These are phyloP conservation scores for Drosophila erecta DNA, from an alignment of 1,140 invertebrate species.

Conservation along the genomic window DNA sequence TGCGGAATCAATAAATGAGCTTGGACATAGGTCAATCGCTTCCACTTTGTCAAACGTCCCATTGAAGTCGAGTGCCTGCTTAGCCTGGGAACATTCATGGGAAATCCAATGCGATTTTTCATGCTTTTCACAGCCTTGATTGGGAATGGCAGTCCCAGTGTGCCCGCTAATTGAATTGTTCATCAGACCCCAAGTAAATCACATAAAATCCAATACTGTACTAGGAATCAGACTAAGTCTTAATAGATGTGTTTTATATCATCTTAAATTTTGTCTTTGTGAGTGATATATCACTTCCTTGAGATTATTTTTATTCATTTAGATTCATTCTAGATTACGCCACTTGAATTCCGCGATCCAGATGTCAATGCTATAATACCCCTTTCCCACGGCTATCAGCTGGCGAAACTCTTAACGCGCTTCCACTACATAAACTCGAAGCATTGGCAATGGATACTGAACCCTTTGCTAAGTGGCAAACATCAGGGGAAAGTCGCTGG, in stretches of 20 bases:
- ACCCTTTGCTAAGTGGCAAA: conserved; percentile 52
- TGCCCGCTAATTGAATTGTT: not conserved
- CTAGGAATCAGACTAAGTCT: too few species aligned
- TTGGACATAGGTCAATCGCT: conserved; percentile 78
- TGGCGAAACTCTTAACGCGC: conserved; percentile 38
- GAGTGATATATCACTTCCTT: too few species aligned
- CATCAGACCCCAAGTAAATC: too few species aligned
- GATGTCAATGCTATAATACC: not conserved
- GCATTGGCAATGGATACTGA: conserved; percentile 3
- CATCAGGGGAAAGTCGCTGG: conserved; percentile 32
- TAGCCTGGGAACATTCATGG: conserved; percentile 34
- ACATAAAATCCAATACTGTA: not conserved
- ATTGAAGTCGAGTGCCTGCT: conserved; percentile 28
- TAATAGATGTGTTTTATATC: too few species aligned
- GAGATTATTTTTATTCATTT: too few species aligned
- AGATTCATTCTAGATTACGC: not conserved
- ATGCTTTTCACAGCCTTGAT: not conserved
- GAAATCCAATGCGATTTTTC: not conserved
- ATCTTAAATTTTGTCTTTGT: too few species aligned
- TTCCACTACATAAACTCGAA: conserved; percentile 70
- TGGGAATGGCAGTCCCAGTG: not conserved
- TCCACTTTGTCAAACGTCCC: conserved; percentile 65
- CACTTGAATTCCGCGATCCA: not conserved
- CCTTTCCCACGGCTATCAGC: conserved; percentile 57
- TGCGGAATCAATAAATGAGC: conserved; percentile 56